phyloP scores from a whole-genome alignment of 2,888 invertebrate genomes.

The Mesorhabditis sp. region DNA sequence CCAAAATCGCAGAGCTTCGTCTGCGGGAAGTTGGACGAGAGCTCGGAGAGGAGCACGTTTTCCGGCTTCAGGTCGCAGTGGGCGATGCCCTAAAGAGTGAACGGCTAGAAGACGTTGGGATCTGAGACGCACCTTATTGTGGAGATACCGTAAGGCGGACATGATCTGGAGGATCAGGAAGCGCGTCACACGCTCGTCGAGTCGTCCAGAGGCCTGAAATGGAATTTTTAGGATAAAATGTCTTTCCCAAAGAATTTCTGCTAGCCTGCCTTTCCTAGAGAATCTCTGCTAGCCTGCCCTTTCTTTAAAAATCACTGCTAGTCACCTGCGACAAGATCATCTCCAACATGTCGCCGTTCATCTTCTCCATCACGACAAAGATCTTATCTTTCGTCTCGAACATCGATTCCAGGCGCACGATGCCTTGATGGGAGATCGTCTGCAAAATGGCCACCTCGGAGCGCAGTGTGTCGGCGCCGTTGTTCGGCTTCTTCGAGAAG shows the following conservation, averaged over 20 bases:
- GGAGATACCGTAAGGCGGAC: constrained; percentile 88
- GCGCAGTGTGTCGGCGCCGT: constrained; percentile 51
- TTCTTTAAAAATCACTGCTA: neutral
- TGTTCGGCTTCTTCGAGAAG: constrained; percentile 44
- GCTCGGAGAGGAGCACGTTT: constrained; percentile 56
- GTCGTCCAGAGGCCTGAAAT: constrained; percentile 69
- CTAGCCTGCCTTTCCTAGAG: neutral
- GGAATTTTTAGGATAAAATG: neutral
- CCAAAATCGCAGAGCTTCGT: constrained; percentile 59
- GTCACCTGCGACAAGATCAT: constrained; percentile 47
- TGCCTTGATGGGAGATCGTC: constrained; percentile 61
- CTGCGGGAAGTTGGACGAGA: constrained; percentile 53
- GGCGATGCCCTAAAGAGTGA: constrained; percentile 75
- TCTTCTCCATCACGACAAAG: constrained; percentile 98
- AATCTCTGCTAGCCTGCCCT: neutral
- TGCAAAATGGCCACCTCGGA: constrained; percentile 47
- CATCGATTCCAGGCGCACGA: constrained; percentile 88
- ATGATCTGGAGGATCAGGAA: constrained; percentile 71
- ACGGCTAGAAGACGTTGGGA: neutral
- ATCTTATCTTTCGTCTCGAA: constrained; percentile 96
- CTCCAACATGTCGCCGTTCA: constrained; percentile 93
- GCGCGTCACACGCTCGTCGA: constrained; percentile 76
- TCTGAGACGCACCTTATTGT: constrained; percentile 69
- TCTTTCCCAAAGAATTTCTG: neutral
- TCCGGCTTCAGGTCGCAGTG: constrained; percentile 58